phyloP scores from a whole-genome alignment of 2,113 vertebrate species.

The Corythaixoides concolor region DNA sequence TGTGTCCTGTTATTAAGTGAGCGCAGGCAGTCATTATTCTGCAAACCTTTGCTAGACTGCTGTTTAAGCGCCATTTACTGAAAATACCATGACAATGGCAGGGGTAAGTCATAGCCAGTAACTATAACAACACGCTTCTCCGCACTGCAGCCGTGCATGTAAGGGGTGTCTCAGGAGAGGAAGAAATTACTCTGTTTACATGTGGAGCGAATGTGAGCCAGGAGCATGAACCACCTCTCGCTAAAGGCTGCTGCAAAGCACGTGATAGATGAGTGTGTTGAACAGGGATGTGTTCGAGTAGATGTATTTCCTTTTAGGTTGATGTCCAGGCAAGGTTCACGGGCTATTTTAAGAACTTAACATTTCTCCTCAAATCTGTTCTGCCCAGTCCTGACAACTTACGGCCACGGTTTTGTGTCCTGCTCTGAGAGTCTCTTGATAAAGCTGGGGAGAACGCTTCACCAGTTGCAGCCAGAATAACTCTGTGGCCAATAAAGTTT shows the following conservation, averaged over 20 bases:
- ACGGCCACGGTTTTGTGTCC: background rate
- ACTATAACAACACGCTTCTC: slow-evolving; percentile 65
- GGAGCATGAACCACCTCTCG: background rate
- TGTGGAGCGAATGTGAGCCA: background rate
- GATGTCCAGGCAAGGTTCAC: background rate
- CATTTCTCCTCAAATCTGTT: background rate
- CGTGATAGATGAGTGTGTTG: background rate
- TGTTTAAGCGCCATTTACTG: background rate
- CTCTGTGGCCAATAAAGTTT: background rate
- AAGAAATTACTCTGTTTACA: slow-evolving; percentile 10
- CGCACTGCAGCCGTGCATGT: background rate
- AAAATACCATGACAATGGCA: slow-evolving; percentile 13
- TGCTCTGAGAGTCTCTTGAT: background rate
- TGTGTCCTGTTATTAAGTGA: background rate
- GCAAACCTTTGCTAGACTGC: background rate
- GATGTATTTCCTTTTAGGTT: background rate
- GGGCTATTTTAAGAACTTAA: background rate
- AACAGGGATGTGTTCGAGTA: background rate
- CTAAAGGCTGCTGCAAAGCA: background rate
- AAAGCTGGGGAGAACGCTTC: background rate
- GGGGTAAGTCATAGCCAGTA: slow-evolving; percentile 61
- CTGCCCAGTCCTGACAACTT: background rate
- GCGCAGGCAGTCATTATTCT: background rate
- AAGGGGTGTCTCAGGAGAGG: background rate
- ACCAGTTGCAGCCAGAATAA: background rate